These are phyloP conservation scores for Sipha flava DNA, from an alignment of 1,140 invertebrate species.

Conservation along the genomic window DNA sequence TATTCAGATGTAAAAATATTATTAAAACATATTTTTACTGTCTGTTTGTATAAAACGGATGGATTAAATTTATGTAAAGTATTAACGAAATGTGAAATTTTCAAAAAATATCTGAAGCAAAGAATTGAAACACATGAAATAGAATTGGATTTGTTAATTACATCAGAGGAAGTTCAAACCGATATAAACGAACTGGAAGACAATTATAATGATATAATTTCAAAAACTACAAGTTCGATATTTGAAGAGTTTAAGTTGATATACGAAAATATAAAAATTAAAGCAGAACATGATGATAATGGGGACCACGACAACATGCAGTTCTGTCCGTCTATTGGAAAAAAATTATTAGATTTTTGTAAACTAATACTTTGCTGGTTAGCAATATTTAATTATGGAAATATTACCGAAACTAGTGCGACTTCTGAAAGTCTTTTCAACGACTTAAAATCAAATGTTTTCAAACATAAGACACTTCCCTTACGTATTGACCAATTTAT, in stretches of 20 bases:
- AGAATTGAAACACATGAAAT: background rate
- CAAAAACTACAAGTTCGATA: background rate
- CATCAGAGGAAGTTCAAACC: too few species aligned
- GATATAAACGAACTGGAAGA: too few species aligned
- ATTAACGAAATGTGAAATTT: background rate
- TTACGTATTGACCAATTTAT: background rate
- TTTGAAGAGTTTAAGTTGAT: background rate
- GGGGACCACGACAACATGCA: background rate
- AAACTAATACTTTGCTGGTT: background rate
- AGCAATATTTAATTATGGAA: background rate
- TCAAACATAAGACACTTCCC: background rate
- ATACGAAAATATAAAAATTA: background rate
- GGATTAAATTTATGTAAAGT: background rate
- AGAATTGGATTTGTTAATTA: background rate
- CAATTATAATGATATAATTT: background rate
- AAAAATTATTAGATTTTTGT: background rate
- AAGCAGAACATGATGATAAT: background rate
- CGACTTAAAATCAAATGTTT: background rate
- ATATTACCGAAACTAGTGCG: background rate
- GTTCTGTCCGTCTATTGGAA: background rate
- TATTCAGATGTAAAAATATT: background rate
- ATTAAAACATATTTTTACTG: background rate
- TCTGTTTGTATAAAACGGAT: background rate
- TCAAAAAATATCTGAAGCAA: background rate
- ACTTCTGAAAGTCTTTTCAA: background rate